Evolutionary conservation across 2,888 invertebrate species (phyloP), one percentile per base, ranked within the genome.

Genomic region (Catocala sponsa): DNA sequence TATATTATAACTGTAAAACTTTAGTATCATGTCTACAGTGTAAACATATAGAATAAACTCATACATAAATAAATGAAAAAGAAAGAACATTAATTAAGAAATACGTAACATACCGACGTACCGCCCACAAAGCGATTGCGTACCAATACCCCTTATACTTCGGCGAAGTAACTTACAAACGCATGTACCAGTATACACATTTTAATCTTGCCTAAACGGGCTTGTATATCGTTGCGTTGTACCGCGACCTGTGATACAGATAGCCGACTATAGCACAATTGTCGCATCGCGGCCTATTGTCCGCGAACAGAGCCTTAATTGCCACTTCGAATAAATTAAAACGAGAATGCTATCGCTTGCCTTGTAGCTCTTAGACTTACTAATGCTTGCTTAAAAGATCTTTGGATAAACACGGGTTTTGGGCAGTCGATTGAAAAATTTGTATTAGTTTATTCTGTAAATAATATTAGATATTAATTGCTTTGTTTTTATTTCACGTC

Each of bases 321-420:
- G 92, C 93, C 74, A 79, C 81, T 81, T 79, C 79, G 94, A 88
- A 93, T 94, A 92, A 94, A 94, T 94, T 92, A 93, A 92, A 92
- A 91, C 85, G 75, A 88, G 91, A 90, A 89, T 86, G 84, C 86
- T 87, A 87, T 88, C 91, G 84, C 84, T 81, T 84, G 78, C 85
- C 78, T 72, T 79, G 76, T 71, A 70, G 75, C 66, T 59, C 70
- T 68, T 55, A 73, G 84, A 87, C 84, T 67, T 85, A 86, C 77
- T 82, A 88, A 87, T 72, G 65, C 68, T 54, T 50, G 46, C 63
- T 54, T 46, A 25, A 54, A 46, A 46, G 9, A 46, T 35, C 46
- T 51, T 13, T 50, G 48, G 54, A 38, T 11, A 25, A 32, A 13
- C 6, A 42, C 5, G 11, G 15, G 38, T 41, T 25, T 55, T 55